Evolutionary conservation across 2,113 vertebrate genomes (phyloP), one percentile per base, ranked within the genome.

Genomic region (Taurulus bubalis): DNA sequence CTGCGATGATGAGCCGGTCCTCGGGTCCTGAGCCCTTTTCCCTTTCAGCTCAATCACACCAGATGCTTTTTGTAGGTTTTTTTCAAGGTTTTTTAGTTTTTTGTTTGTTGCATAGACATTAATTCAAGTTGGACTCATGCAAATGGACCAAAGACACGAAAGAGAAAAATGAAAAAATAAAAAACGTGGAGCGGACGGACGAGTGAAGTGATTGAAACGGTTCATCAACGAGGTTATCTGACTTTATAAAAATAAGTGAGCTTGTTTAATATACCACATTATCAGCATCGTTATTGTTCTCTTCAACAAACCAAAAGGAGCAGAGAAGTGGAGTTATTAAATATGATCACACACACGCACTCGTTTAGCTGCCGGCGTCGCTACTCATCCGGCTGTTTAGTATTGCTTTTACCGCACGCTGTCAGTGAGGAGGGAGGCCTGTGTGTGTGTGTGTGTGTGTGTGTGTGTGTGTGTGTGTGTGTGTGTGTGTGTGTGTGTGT

Each of bases 241-340:
- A 80, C 73, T 85, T 93, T 94, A 94, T 87, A 94, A 94, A 94
- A 95, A 95, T 93, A 94, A 93, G 90, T 94, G 91, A 93, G 85
- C 83, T 86, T 82, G 89, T 85, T 91, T 87, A 82, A 91, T 89
- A 81, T 80, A 83, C 79, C 83, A 83, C 88, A 36, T 83, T 42
- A 34, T 85, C 11, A 20, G 75, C 60, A 66, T 38, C 36, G 7
- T 36, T 22, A 24, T 77, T 63, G 65, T 85, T 83, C 71, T 85
- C 82, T 71, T 56, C 83, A 92, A 78, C 47, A 77, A 86, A 76
- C 45, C 3, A 55, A 59, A 80, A 78, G 18, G n/a, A 89, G 87
- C 64, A 38, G 63, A 79, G 55, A 84, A 71, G 28, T 86, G 72
- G 15, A 77, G 75, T 34, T 6, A 34, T 51, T 82, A 81, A 89